These are phyloP conservation scores for Drosophila nigricruria DNA, from an alignment of 2,888 invertebrate species.

Conservation along the genomic window DNA sequence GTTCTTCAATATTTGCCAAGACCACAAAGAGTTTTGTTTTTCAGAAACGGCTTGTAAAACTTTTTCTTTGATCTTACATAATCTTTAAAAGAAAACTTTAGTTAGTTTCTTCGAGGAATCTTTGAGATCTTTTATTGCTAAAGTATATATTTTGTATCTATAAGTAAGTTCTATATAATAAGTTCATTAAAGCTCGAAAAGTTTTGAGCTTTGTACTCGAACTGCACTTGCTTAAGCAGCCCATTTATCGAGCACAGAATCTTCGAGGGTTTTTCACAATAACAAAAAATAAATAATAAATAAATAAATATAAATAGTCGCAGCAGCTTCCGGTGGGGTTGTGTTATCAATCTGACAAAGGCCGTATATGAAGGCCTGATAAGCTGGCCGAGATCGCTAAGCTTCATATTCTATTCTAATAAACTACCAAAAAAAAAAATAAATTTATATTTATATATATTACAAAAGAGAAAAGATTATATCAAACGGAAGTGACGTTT, in stretches of 20 bases:
- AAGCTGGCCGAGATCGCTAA: slow-evolving; percentile 33
- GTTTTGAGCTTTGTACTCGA: neutral
- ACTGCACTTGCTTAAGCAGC: neutral
- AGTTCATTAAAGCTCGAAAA: neutral
- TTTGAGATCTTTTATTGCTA: no score
- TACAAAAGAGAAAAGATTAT: slow-evolving; percentile 30
- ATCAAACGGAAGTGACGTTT: slow-evolving; percentile 49
- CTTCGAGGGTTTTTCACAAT: neutral
- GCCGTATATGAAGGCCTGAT: slow-evolving; percentile 24
- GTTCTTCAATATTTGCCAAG: slow-evolving; percentile 67
- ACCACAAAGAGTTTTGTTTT: slow-evolving; percentile 12
- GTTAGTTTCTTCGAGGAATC: neutral
- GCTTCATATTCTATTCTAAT: slow-evolving; percentile 18
- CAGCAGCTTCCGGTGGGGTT: slow-evolving; percentile 38
- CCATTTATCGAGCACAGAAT: slow-evolving; percentile 7
- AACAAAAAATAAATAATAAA: neutral
- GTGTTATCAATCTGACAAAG: slow-evolving; percentile 29
- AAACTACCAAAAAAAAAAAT: slow-evolving; percentile 4
- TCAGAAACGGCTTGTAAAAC: slow-evolving; percentile 20
- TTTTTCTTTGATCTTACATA: slow-evolving; percentile 44
- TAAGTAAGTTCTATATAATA: no score
- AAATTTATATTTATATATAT: neutral
- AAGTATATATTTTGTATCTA: no score
- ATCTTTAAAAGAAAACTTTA: slow-evolving; percentile 6
- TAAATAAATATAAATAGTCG: slow-evolving; percentile 10